Evolutionary conservation across 1,140 invertebrate genomes (phyloP), one percentile per base, ranked within the genome.

Genomic region (Hylyphantes graminicola): DNA sequence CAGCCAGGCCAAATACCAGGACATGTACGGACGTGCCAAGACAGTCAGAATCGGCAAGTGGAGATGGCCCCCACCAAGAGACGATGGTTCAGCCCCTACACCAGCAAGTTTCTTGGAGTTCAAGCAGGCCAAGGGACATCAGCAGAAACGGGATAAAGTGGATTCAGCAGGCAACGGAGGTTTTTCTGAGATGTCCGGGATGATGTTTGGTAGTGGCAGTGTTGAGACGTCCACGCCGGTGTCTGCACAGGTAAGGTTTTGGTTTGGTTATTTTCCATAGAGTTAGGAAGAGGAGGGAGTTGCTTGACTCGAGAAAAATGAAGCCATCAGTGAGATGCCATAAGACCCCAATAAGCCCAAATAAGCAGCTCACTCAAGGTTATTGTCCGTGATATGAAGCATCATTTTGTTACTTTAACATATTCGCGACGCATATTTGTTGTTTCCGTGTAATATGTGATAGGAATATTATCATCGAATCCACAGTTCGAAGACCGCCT

Each of bases 1-100:
- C 61, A 82, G 83, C 54, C 64, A 86, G 59, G 85, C 87, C 63
- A 78, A 78, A 51, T 80, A 86, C 67, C 63, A 76, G 13, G 96
- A 97, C 89, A 95, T 95, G 0, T 97, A 97, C 86, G 96, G 96
- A 2, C 90, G 97, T 65, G 97, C 97, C 0, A 97, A 97, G 88
- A 98, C 97, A 0, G 96, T 99, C 8, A 91, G 97, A 65, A 98
- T 99, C 73, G 97, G 97, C 11, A 98, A 98, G 91, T 97, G 97
- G 95, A 91, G 96, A 75, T 98, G 97, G 96, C 97, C 97, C 51
- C 97, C 97, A 19, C 95, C 95, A 3, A 94, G 95, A 88, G 94
- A 95, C 65, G 93, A 93, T 0, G 85, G 72, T 2, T 92, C 89
- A 1, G 61, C 6, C 86, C 90, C 64, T 0, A 61, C 59, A 7